Evolutionary conservation across 2,113 vertebrate species (phyloP).

Genomic region (Corvus cornix): DNA sequence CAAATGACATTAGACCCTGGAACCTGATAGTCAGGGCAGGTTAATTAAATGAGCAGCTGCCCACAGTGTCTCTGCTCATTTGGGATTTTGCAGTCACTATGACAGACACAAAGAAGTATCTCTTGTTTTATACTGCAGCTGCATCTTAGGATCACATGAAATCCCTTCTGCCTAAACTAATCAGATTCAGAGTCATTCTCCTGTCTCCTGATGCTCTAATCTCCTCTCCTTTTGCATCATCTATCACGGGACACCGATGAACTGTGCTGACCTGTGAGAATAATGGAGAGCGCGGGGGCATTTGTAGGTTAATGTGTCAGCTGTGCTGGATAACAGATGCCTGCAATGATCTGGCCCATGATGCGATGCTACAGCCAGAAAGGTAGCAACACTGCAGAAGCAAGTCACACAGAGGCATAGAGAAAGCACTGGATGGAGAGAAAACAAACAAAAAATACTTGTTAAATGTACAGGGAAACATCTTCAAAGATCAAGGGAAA

Average conservation of each 20-base stretch:
- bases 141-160: slow-evolving; percentile 20
- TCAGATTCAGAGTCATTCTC: slow-evolving; percentile 35
- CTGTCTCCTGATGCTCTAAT: not conserved
- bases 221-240: slow-evolving; percentile 34
- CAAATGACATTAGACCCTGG: slow-evolving; percentile 4
- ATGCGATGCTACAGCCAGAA: not conserved
- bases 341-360: not conserved
- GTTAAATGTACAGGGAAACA: not conserved
- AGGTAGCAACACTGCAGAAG: not conserved
- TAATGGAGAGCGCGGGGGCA: not conserved
- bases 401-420: not conserved
- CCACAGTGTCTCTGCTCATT: not conserved
- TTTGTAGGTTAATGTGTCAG: slow-evolving; percentile 10
- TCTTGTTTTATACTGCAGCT: slow-evolving; percentile 4
- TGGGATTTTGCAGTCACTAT: not conserved
- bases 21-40: not conserved
- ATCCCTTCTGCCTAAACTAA: slow-evolving; percentile 31
- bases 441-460: not conserved
- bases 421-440: not conserved
- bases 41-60: slow-evolving; percentile 53
- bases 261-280: not conserved
- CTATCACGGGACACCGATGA: not conserved
- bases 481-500: slow-evolving; percentile 14
- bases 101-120: slow-evolving; percentile 20
- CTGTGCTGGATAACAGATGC: slow-evolving; percentile 2